phyloP scores from a whole-genome alignment of 2,888 invertebrate species.

The Sinodicranocentrus sp. region DNA sequence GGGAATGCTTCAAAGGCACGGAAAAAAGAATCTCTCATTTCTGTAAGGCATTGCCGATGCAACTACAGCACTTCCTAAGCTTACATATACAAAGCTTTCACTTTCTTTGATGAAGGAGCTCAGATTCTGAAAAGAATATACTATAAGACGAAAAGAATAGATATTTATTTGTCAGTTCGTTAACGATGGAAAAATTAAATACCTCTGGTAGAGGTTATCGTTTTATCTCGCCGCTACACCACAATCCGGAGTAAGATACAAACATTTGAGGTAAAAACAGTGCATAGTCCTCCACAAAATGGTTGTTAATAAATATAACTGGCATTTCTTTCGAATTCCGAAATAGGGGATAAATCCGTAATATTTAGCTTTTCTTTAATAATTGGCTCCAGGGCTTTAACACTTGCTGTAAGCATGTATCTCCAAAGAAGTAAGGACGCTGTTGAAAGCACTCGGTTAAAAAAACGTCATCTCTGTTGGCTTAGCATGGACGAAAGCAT shows the following conservation, averaged over 20 bases:
- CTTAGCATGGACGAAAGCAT: not conserved
- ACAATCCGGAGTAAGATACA: conserved; percentile 35
- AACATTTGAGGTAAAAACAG: conserved; percentile 31
- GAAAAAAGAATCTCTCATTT: conserved; percentile 61
- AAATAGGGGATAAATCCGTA: too few species aligned
- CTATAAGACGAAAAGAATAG: not conserved
- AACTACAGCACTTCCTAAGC: conserved; percentile 65
- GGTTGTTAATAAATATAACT: conserved; percentile 27
- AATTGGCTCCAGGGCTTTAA: too few species aligned
- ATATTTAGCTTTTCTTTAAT: too few species aligned
- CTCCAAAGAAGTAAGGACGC: not conserved
- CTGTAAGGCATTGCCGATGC: conserved; percentile 15
- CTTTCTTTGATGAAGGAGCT: conserved; percentile 68
- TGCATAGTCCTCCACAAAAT: conserved; percentile 47
- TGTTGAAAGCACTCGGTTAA: not conserved
- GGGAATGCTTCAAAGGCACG: conserved; percentile 61
- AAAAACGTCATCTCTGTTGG: conserved; percentile 13
- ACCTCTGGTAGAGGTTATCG: conserved; percentile 44
- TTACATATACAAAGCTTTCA: conserved; percentile 69
- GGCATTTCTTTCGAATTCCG: not conserved
- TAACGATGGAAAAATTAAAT: not conserved
- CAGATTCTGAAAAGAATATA: conserved; percentile 74
- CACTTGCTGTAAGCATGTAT: too few species aligned
- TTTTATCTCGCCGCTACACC: conserved; percentile 15
- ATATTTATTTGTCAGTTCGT: not conserved